These are phyloP conservation scores for Leptinotarsa rubiginosa DNA, from an alignment of 2,888 invertebrate species.

Conservation along the genomic window DNA sequence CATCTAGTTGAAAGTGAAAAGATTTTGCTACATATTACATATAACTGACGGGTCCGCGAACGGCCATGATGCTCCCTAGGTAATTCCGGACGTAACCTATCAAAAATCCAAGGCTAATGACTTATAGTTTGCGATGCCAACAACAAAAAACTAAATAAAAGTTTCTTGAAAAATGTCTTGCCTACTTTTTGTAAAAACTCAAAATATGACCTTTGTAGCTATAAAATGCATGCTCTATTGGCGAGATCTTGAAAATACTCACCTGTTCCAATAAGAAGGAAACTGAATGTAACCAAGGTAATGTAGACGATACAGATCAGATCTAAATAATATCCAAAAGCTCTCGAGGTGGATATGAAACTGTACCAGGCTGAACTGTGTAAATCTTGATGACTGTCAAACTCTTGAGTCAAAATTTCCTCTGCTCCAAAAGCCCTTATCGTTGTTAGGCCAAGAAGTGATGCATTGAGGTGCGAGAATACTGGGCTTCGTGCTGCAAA, in stretches of 20 bases:
- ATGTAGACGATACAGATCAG: slow-evolving; percentile 89
- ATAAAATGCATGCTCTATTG: too few relatives aligned
- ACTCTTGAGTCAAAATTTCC: slow-evolving; percentile 80
- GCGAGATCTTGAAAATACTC: slow-evolving; percentile 44
- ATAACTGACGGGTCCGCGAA: too few relatives aligned
- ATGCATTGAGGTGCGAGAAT: slow-evolving; percentile 92
- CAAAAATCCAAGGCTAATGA: too few relatives aligned
- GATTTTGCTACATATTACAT: too few relatives aligned
- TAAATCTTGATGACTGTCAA: slow-evolving; percentile 84
- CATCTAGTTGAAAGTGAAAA: too few relatives aligned
- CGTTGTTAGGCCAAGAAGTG: slow-evolving; percentile 90
- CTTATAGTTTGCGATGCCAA: too few relatives aligned
- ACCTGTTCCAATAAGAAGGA: slow-evolving; percentile 77
- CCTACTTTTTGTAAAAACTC: too few relatives aligned
- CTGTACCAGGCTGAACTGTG: slow-evolving; percentile 94
- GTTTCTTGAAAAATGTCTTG: too few relatives aligned
- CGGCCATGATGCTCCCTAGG: too few relatives aligned
- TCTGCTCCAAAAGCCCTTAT: slow-evolving; percentile 91
- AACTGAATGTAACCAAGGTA: slow-evolving; percentile 85
- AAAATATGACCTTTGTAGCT: too few relatives aligned
- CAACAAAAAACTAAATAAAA: too few relatives aligned
- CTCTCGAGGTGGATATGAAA: slow-evolving; percentile 89
- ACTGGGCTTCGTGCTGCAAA: slow-evolving; percentile 89
- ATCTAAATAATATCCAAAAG: slow-evolving; percentile 95
- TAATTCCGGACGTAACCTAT: too few relatives aligned